Evolutionary conservation across 2,113 vertebrate species (phyloP), one percentile per base, ranked within the genome.

Genomic region (Anguilla rostrata): DNA sequence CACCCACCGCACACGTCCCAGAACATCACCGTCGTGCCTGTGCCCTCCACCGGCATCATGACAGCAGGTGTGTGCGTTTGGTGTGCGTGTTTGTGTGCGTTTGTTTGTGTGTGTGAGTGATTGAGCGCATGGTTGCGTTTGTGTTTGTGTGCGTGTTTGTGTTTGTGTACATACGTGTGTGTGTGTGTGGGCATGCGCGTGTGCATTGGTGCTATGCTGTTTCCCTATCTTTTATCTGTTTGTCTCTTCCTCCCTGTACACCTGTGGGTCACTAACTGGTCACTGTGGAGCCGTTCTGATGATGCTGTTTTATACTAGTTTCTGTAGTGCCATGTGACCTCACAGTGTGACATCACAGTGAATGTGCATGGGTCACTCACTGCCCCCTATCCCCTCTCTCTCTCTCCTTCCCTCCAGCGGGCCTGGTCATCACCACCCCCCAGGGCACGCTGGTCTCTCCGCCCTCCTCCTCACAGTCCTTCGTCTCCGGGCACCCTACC

Each of bases 41-140:
- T 99, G 60, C 97, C 98, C 20, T 98, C 98, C 88, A 96, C 98
- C 1, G 97, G 98, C 89, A 97, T 99, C 90, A 99, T 99, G 98
- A 97, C 97, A 66, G 97, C 98, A 94, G 98, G 98, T 99, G 93
- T 81, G 90, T 66, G 11, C 56, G n/a, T 43, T 20, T 84, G 16
- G 15, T 39, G 41, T 40, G 3, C 78, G 40, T 85, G 82, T 29
- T 1, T 29, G 14, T 83, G 5, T 40, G 40, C 40, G 8, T 56
- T 11, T 43, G 6, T 29, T 26, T 43, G 22, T 16, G 18, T 78
- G 29, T 26, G 9, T 57, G 16, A n/a, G 34, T 53, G 16, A n/a
- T 0, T n/a, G 29, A 53, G 16, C 39, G 82, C 39, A 29, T 5
- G 43, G n/a, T 43, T 14, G 29, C 8, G 15, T 22, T 18, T 39